Evolutionary conservation across 2,888 invertebrate species (phyloP).

Genomic region (Hermaeophaga mercurialis): DNA sequence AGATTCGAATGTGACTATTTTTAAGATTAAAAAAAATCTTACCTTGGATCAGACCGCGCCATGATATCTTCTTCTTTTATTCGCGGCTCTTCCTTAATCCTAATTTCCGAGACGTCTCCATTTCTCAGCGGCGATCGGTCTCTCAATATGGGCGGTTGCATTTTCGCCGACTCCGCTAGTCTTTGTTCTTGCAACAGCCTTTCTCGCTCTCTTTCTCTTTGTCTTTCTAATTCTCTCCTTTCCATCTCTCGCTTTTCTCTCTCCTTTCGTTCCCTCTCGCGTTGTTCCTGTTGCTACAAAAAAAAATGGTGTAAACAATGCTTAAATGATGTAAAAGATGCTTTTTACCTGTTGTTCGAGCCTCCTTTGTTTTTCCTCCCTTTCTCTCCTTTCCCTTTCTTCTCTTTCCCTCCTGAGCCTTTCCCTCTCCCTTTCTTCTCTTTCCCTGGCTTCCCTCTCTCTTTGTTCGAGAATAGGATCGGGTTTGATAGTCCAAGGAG

Average conservation of each 20-base stretch:
- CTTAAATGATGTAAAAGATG: no score
- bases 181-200: constrained; percentile 64
- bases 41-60: constrained; percentile 55
- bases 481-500: constrained; percentile 70
- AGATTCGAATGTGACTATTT: no score
- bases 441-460: constrained; percentile 67
- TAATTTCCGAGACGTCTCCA: constrained; percentile 61
- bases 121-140: constrained; percentile 80
- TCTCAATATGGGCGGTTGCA: constrained; percentile 56
- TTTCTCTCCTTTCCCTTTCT: constrained; percentile 65
- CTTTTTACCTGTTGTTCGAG: constrained; percentile 61
- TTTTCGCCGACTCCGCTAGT: constrained; percentile 59
- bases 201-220: constrained; percentile 66
- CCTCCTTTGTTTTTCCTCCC: constrained; percentile 59
- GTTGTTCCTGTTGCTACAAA: constrained; percentile 54
- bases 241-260: constrained; percentile 63
- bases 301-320: constrained; percentile 3
- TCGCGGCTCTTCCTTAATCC: constrained; percentile 70
- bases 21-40: constrained; percentile 36
- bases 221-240: constrained; percentile 62
- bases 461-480: constrained; percentile 63
- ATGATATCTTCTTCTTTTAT: constrained; percentile 56
- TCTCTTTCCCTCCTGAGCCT: constrained; percentile 63
- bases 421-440: constrained; percentile 64
- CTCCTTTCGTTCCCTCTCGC: constrained; percentile 60